Evolutionary conservation across 2,797 vertebrate species (phyloP).

Genomic region (Cyprinodon diabolis): DNA sequence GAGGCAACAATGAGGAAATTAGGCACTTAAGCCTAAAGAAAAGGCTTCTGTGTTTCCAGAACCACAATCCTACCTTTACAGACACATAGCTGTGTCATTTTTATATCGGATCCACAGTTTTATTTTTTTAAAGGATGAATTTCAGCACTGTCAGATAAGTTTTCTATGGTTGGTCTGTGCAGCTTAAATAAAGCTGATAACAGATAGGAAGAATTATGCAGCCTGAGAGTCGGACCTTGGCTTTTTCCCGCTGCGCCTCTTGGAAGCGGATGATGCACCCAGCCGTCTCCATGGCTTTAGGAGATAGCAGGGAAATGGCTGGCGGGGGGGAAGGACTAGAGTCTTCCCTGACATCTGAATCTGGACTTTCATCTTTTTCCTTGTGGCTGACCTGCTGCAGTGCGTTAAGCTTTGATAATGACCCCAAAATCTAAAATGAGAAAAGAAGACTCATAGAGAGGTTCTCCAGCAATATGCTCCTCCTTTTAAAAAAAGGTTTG

Average conservation of each 20-base stretch:
- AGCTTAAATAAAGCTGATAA: background rate
- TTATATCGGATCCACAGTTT: background rate
- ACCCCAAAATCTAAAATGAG: background rate
- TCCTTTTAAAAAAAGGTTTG: too few relatives aligned
- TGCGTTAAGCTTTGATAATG: too few relatives aligned
- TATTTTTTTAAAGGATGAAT: background rate
- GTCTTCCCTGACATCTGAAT: constrained; percentile 17
- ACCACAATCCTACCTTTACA: background rate
- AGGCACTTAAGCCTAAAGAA: background rate
- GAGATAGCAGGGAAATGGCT: constrained; percentile 69
- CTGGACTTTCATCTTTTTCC: constrained; percentile 31
- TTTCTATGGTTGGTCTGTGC: too few relatives aligned
- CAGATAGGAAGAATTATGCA: too few relatives aligned
- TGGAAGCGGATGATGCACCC: constrained; percentile 87
- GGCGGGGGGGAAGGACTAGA: constrained; percentile 41
- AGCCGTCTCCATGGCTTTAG: constrained; percentile 82
- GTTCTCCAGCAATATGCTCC: background rate
- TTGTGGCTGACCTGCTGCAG: constrained; percentile 34
- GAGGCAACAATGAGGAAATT: background rate
- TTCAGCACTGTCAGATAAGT: too few relatives aligned
- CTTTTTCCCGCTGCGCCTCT: constrained; percentile 82
- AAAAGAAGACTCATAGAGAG: background rate
- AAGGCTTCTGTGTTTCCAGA: too few relatives aligned
- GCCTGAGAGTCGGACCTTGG: constrained; percentile 77
- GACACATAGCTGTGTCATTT: background rate